Base-by-base conservation (phyloP, 2,113 vertebrate species). In the Mixornis gularis region DNA sequence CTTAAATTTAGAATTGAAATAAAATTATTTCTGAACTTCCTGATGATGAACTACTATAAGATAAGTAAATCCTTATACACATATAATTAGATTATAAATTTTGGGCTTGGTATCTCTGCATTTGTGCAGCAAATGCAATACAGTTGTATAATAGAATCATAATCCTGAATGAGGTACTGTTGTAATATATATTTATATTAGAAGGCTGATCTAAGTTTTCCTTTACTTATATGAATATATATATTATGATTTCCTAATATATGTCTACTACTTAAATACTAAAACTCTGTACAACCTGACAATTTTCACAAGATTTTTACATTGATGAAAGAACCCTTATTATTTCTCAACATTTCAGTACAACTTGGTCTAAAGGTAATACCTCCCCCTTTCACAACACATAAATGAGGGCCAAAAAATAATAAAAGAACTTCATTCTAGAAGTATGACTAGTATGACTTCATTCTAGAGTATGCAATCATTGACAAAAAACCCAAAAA, bases 1-100 rank as follows among this genome's bases (percentile, higher is more conserved):
- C 36, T 91, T 74, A 79, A 85, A 79, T 79, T 79, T 89, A 36
- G 85, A 69, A 66, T 64, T 82, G 27, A 91, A 93, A 93, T 85
- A 85, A 85, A 95, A 87, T 74, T 59, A 68, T 25, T 68, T 73
- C 17, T 89, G 49, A 73, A 82, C 36, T 85, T 85, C 14, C 3
- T 71, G 19, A 58, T 56, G n/a, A 79, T 79, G 70, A 79, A 79
- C 13, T 68, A 14, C 40, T 68, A 8, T 30, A 79, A 84, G 30
- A 70, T 84, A 89, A 70, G 60, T 53, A 89, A 88, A 90, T 69
- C 10, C 49, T 79, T 82, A 79, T 44, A 40, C 55, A 88, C 11
- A 32, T 65, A 25, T 62, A 90, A 69, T 68, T 90, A 65, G 55
- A 76, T 79, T 90, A 83, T 79, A 90, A 56, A 65, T 87, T 85